Evolutionary conservation across 2,797 vertebrate genomes (phyloP), one percentile per base, ranked within the genome.

Genomic region (Bradypodion ventrale): DNA sequence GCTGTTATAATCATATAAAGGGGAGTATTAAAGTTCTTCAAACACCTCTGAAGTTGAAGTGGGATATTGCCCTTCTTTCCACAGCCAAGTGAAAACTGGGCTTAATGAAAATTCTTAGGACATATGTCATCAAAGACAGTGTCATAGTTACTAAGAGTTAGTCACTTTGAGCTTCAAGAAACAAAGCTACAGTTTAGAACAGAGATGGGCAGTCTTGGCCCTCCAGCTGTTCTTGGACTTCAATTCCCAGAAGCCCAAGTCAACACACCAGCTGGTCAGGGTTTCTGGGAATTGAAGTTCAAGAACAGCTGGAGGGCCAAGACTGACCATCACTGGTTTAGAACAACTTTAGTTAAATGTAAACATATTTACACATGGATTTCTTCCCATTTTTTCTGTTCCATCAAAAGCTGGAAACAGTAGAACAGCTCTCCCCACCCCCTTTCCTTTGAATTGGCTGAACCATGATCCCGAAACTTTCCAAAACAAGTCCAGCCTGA

Each of bases 401-500:
- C 56, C n/a, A 68, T 52, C 49, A 29, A 80, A 75, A 75, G 73
- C 81, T 46, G 52, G 62, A 76, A 81, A 10, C n/a, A 62, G 25
- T 75, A 69, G 19, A 79, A 75, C 46, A 80, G 63, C 72, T 75
- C 75, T 63, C 60, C 81, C 69, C 15, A 37, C 40, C 23, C 21
- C 44, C 32, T 68, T 69, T 69, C 37, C 52, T 85, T 68, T 85
- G 62, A 85, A 85, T 80, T 75, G 62, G 78, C 72, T 85, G 63
- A 81, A 80, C 78, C 49, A 60, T 68, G 75, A 62, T 40, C 73
- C 73, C 52, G 42, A 82, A 85, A 77, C 65, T 81, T 85, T 81
- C 66, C 65, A 81, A 76, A 81, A 82, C 84, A 82, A 49, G 56
- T 77, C 62, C 19, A 63, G 79, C 56, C 32, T 25, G 16, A 80